phyloP scores from a whole-genome alignment of 2,113 vertebrate genomes.

The Miniopterus natalensis region DNA sequence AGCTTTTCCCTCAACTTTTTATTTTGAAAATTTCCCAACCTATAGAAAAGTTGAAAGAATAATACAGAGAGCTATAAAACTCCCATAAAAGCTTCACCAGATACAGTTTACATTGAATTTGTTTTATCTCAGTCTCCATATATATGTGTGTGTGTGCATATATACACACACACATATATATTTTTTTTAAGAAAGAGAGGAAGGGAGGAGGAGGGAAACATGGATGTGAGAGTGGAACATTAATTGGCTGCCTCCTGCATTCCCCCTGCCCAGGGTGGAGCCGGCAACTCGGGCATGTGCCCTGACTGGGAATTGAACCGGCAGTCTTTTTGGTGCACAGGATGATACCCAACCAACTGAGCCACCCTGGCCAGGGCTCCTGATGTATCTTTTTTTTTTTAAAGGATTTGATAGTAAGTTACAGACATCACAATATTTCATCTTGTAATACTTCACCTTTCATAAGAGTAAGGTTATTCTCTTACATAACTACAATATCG shows the following conservation, averaged over 20 bases:
- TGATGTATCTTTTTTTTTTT: neutral
- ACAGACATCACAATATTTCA: neutral
- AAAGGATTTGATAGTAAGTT: slow-evolving; percentile 30
- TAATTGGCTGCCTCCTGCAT: neutral
- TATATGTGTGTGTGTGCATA: too few species aligned
- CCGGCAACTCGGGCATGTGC: neutral
- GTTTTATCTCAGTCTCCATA: neutral
- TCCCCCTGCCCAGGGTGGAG: neutral
- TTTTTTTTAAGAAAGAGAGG: neutral
- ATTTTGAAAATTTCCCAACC: slow-evolving; percentile 30
- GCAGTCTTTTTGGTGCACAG: too few species aligned
- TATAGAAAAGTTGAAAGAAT: slow-evolving; percentile 6
- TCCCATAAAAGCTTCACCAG: neutral
- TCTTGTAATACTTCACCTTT: slow-evolving; percentile 12
- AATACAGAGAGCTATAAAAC: slow-evolving; percentile 42
- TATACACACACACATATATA: too few species aligned
- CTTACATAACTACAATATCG: neutral
- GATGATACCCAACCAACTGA: too few species aligned
- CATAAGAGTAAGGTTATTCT: neutral
- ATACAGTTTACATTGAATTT: neutral
- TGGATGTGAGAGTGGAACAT: neutral
- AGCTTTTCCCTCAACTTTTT: neutral
- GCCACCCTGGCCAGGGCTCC: neutral
- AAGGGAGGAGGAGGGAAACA: neutral
- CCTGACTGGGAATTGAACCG: neutral